phyloP scores from a whole-genome alignment of 2,797 vertebrate species.

The Muraenolepis orangiensis region DNA sequence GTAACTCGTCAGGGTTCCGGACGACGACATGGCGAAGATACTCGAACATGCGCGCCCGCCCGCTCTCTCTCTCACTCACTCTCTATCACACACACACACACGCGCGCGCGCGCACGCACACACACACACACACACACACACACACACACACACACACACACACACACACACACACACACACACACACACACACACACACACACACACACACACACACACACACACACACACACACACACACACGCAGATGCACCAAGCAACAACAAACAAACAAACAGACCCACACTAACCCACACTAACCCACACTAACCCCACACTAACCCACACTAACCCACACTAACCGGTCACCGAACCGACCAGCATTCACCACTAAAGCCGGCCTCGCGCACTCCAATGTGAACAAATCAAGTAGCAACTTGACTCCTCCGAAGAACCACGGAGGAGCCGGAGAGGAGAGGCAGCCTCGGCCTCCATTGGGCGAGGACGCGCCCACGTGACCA shows the following conservation, averaged over 20 bases:
- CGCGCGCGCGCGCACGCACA: too few relatives aligned
- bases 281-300: too few relatives aligned
- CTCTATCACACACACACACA: too few relatives aligned
- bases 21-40: conserved; percentile 87
- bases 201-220: too few relatives aligned
- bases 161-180: too few relatives aligned
- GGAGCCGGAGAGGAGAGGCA: conserved; percentile 90
- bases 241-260: conserved; percentile 54
- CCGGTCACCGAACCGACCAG: conserved; percentile 42
- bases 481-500: conserved; percentile 83
- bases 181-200: too few relatives aligned
- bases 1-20: conserved; percentile 91
- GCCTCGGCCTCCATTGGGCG: conserved; percentile 76
- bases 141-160: too few relatives aligned
- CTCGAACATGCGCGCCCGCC: conserved; percentile 42
- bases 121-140: too few relatives aligned
- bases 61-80: too few relatives aligned
- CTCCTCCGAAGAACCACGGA: conserved; percentile 91
- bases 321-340: conserved; percentile 19
- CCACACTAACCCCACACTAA: conserved; percentile 19
- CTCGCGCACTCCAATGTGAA: conserved; percentile 76
- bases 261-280: conserved; percentile 16
- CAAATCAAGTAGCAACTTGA: conserved; percentile 93
- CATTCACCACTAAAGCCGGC: conserved; percentile 45
- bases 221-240: too few relatives aligned